These are phyloP conservation scores for human DNA, from an alignment of 2,113 vertebrate species.

Conservation along the genomic window GRCh38 chr6:57381501-57382000, in stretches of 20 bases:
- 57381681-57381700: not conserved
- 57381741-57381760: conserved; percentile 21
- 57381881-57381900: not conserved
- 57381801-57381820: not conserved
- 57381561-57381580: conserved; percentile 33
- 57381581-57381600: conserved; percentile 3
- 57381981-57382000: conserved; percentile 12
- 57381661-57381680: not conserved
- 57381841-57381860: not conserved
- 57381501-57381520: conserved; percentile 16
- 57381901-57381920: not conserved
- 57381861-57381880: not conserved
- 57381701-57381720: not conserved
- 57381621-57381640: not conserved
- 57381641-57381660: not conserved
- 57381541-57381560: not conserved
- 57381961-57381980: not conserved
- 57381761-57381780: conserved; percentile 2
- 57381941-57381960: conserved; percentile 44
- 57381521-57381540: conserved; percentile 46
- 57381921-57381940: not conserved
- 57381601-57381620: conserved; percentile 30
- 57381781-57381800: not conserved
- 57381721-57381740: conserved; percentile 45
- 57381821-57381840: not conserved